These are phyloP conservation scores for Scleropages formosus DNA, from an alignment of 2,797 vertebrate genomes.

Conservation along the genomic window DNA sequence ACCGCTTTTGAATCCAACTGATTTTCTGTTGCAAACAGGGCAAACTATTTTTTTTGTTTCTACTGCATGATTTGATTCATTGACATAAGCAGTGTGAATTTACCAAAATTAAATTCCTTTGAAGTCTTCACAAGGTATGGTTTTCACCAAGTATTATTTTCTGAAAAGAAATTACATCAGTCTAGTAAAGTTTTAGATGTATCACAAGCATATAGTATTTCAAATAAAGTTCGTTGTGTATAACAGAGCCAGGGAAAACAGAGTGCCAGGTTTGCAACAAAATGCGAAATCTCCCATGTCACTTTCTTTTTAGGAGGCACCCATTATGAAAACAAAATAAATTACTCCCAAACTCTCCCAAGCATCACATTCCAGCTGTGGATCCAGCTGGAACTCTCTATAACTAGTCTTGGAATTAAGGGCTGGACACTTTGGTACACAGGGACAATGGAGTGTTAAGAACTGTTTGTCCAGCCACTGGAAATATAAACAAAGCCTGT, in stretches of 20 bases:
- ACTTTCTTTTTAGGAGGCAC: constrained; percentile 12
- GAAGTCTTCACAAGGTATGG: background rate
- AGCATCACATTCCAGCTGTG: background rate
- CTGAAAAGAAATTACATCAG: constrained; percentile 12
- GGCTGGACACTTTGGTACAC: background rate
- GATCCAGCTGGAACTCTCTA: background rate
- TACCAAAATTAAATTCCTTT: background rate
- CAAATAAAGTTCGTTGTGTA: background rate
- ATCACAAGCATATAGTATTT: background rate
- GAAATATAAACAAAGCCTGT: background rate
- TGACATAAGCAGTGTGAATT: background rate
- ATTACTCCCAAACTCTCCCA: background rate
- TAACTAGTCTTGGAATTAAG: too few relatives aligned
- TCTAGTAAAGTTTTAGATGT: background rate
- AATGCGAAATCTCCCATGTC: background rate
- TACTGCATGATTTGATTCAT: background rate
- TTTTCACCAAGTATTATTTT: background rate
- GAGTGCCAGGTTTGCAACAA: background rate
- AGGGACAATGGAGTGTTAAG: background rate
- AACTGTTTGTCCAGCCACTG: background rate
- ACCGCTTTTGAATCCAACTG: background rate
- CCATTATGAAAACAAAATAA: background rate
- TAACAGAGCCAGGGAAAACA: background rate
- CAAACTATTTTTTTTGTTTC: background rate
- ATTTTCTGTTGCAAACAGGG: constrained; percentile 9